These are phyloP conservation scores for Ganaspis sp. DNA, from an alignment of 1,140 invertebrate species.

Conservation along the genomic window DNA sequence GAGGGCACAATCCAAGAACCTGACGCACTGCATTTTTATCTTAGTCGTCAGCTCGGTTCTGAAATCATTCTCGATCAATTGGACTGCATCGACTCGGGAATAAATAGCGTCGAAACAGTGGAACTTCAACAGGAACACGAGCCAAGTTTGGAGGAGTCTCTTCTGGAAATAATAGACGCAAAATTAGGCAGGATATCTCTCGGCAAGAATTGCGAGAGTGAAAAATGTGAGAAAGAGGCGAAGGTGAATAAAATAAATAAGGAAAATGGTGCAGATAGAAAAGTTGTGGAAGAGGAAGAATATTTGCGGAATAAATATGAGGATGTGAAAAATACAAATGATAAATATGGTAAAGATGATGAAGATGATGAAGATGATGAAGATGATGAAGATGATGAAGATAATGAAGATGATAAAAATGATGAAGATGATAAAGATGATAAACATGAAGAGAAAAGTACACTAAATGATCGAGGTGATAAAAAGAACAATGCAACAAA, in stretches of 20 bases:
- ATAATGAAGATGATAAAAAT: too few relatives aligned
- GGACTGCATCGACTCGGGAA: conserved; percentile 71
- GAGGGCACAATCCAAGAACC: conserved; percentile 64
- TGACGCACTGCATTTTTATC: conserved; percentile 65
- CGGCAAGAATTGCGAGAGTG: conserved; percentile 61
- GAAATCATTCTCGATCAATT: conserved; percentile 56
- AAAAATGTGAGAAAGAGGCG: conserved; percentile 49
- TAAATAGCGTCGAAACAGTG: conserved; percentile 74
- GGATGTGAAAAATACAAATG: too few relatives aligned
- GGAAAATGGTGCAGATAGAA: neutral
- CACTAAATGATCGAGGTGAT: too few relatives aligned
- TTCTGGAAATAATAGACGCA: conserved; percentile 72
- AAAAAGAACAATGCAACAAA: too few relatives aligned
- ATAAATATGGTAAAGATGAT: too few relatives aligned
- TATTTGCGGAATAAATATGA: too few relatives aligned
- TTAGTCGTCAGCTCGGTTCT: conserved; percentile 35
- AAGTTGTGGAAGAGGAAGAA: neutral
- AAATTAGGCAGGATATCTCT: conserved; percentile 66
- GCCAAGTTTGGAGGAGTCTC: conserved; percentile 69
- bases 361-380: too few relatives aligned
- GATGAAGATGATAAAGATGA: too few relatives aligned
- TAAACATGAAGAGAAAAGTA: too few relatives aligned
- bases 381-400: too few relatives aligned
- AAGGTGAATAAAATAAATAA: conserved; percentile 30
- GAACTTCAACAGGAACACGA: conserved; percentile 68